A percentile compares a stretch with the other conserved stretches of the same genome.
phyloP scores from a whole-genome alignment of 2,113 vertebrate genomes.

The Nyctereutes procyonoides region DNA sequence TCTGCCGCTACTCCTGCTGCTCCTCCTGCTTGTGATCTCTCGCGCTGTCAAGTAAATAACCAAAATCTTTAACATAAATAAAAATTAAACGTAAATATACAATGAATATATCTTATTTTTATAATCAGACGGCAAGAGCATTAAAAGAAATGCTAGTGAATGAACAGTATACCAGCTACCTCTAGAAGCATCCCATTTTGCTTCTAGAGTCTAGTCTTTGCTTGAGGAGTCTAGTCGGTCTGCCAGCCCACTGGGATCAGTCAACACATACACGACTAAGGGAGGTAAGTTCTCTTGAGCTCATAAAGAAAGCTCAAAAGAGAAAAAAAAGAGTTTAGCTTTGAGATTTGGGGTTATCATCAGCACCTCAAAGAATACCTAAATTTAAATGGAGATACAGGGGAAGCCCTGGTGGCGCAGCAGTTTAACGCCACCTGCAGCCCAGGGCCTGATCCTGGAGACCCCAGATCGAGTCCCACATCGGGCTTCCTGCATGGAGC shows the following conservation, averaged over 20 bases:
- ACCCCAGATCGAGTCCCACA: too few relatives aligned
- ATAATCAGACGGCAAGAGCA: slow-evolving; percentile 22
- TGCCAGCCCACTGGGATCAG: not conserved
- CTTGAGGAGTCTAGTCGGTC: not conserved
- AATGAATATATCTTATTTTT: slow-evolving; percentile 19
- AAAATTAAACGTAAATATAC: not conserved
- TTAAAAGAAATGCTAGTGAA: slow-evolving; percentile 14
- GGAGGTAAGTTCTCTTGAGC: not conserved
- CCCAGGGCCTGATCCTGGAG: too few relatives aligned
- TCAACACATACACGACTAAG: not conserved
- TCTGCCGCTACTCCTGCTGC: too few relatives aligned
- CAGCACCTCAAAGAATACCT: slow-evolving; percentile 42
- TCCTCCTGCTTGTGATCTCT: too few relatives aligned
- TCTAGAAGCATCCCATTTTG: slow-evolving; percentile 1
- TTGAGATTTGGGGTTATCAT: slow-evolving; percentile 32
- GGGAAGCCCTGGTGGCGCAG: too few relatives aligned
- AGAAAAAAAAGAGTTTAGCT: not conserved
- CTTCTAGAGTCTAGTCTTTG: not conserved
- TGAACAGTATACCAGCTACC: not conserved
- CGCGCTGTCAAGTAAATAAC: too few relatives aligned
- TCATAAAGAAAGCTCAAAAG: slow-evolving; percentile 12
- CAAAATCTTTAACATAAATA: too few relatives aligned
- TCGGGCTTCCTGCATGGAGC: too few relatives aligned
- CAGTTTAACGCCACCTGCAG: too few relatives aligned
- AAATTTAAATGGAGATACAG: slow-evolving; percentile 35